These are phyloP conservation scores for Hycleus cichorii DNA, from an alignment of 1,140 invertebrate species.

Conservation along the genomic window DNA sequence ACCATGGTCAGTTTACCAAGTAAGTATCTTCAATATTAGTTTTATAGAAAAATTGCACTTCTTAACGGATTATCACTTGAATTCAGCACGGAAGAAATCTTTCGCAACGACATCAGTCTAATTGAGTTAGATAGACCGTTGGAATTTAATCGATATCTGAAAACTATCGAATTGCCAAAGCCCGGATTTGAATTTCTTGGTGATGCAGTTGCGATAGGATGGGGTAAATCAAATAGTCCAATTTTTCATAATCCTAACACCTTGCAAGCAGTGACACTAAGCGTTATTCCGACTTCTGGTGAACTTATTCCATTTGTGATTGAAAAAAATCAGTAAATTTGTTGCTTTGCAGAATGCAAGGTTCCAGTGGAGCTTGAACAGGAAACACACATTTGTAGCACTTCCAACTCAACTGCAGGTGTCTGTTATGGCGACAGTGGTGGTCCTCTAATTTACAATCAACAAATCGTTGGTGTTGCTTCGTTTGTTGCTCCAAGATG, in stretches of 20 bases:
- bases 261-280: too few species aligned
- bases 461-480: conserved; percentile 23
- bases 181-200: conserved; percentile 5
- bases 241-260: too few species aligned
- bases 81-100: too few species aligned
- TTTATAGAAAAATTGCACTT: conserved; percentile 46
- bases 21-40: too few species aligned
- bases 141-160: conserved; percentile 45
- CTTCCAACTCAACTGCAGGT: too few species aligned
- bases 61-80: conserved; percentile 1
- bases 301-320: too few species aligned
- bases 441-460: too few species aligned
- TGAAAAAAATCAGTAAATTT: too few species aligned
- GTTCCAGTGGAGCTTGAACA: conserved; percentile 48
- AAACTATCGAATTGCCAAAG: conserved; percentile 44
- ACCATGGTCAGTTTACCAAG: too few species aligned
- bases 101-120: conserved; percentile 56
- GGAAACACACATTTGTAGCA: conserved; percentile 30
- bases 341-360: conserved; percentile 12
- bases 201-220: conserved; percentile 38
- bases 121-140: conserved; percentile 49
- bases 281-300: too few species aligned
- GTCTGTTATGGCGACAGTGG: too few species aligned
- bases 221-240: conserved; percentile 35
- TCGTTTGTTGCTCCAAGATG: conserved; percentile 52